Conservation (phyloP, 2,113 vertebrate genomes). For the Vombatus ursinus region DNA sequence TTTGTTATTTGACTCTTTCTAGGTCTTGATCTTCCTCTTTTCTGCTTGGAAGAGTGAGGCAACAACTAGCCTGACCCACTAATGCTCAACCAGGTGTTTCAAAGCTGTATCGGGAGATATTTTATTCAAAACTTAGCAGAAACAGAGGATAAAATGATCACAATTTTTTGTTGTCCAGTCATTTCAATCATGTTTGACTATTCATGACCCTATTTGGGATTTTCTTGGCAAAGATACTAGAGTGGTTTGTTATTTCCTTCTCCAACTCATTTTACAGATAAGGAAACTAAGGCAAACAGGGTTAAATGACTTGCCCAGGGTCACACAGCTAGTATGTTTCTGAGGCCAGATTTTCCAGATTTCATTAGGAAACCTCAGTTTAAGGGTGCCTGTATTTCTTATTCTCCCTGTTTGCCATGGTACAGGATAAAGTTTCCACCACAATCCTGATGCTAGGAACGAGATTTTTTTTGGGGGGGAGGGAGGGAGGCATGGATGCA, state of each 20-base stretch:
- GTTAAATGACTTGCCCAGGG: background rate
- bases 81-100: background rate
- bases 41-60: background rate
- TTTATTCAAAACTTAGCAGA: background rate
- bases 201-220: background rate
- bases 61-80: background rate
- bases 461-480: background rate
- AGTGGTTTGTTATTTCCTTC: background rate
- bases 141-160: background rate
- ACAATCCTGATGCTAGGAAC: background rate
- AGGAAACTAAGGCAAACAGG: background rate
- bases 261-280: background rate
- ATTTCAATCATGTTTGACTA: background rate
- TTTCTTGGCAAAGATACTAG: background rate
- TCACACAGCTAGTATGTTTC: background rate
- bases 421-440: conserved; percentile 35
- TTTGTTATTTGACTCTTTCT: background rate
- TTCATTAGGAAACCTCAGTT: conserved; percentile 29
- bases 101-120: background rate
- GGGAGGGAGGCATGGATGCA: background rate
- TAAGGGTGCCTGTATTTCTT: background rate
- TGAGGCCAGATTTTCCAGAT: background rate
- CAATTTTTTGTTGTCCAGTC: background rate
- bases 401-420: background rate
- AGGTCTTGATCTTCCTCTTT: background rate